phyloP scores from a whole-genome alignment of 2,888 invertebrate genomes.

The Rhingia campestris region DNA sequence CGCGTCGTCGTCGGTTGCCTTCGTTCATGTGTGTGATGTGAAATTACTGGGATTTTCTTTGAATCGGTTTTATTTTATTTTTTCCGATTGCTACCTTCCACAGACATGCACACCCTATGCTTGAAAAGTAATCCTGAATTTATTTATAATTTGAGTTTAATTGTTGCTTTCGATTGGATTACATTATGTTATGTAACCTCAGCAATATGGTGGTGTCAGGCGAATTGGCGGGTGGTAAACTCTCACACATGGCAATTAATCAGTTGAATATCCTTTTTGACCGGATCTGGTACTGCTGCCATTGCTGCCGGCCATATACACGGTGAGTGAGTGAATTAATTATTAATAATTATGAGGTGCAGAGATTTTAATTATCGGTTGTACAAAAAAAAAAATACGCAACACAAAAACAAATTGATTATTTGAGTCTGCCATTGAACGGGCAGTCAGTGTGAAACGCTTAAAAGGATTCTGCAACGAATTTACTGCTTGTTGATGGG shows the following conservation, averaged over 20 bases:
- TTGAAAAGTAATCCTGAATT: slow-evolving; percentile 54
- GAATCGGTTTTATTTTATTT: slow-evolving; percentile 29
- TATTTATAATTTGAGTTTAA: slow-evolving; percentile 67
- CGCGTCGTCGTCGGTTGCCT: slow-evolving; percentile 14
- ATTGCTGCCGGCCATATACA: slow-evolving; percentile 5
- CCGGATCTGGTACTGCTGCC: slow-evolving; percentile 22
- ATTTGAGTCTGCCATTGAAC: slow-evolving; percentile 56
- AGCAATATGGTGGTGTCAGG: slow-evolving; percentile 25
- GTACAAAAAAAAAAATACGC: slow-evolving; percentile 30
- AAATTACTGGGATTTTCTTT: slow-evolving; percentile 65
- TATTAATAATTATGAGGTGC: slow-evolving; percentile 69
- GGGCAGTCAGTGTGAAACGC: slow-evolving; percentile 38
- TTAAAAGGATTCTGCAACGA: slow-evolving; percentile 28
- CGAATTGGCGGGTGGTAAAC: slow-evolving; percentile 34
- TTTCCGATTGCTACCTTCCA: not conserved
- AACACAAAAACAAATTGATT: slow-evolving; percentile 35
- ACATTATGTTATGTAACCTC: slow-evolving; percentile 52
- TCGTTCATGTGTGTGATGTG: slow-evolving; percentile 41
- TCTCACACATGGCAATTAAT: slow-evolving; percentile 62
- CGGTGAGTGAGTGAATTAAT: slow-evolving; percentile 66
- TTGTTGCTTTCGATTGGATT: slow-evolving; percentile 67
- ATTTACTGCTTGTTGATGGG: slow-evolving; percentile 41
- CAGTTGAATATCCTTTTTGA: slow-evolving; percentile 53
- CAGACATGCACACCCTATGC: not conserved
- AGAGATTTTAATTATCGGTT: slow-evolving; percentile 68